phyloP scores from a whole-genome alignment of 2,797 vertebrate genomes.

The Silurus lanzhouensis region DNA sequence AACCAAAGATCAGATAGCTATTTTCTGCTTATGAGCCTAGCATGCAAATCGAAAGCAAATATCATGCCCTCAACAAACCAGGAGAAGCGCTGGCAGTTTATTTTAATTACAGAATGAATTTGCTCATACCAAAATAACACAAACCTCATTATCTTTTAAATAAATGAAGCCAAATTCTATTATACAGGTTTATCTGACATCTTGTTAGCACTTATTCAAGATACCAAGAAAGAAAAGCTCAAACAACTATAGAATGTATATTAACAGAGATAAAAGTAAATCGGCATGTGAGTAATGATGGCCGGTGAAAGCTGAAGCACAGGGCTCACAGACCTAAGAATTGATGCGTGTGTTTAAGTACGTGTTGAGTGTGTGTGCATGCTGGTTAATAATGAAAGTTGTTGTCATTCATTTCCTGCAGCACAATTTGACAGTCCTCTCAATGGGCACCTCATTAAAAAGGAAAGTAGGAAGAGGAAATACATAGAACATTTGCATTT shows the following conservation, averaged over 20 bases:
- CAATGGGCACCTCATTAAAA: slow-evolving; percentile 20
- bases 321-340: not conserved
- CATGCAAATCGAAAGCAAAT: slow-evolving; percentile 19
- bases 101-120: not conserved
- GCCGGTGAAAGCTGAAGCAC: not conserved
- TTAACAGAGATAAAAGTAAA: not conserved
- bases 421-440: slow-evolving; percentile 20
- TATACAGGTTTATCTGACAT: not conserved
- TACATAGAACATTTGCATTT: slow-evolving; percentile 9
- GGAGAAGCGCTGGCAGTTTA: not conserved
- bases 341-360: not conserved
- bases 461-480: not conserved
- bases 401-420: not conserved
- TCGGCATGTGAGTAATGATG: not conserved
- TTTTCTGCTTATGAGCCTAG: not conserved
- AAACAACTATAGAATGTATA: not conserved
- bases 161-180: not conserved
- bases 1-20: not conserved
- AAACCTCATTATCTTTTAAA: slow-evolving; percentile 5
- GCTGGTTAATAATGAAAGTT: not conserved
- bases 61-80: not conserved
- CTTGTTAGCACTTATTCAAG: not conserved
- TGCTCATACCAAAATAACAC: not conserved
- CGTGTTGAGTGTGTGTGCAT: not conserved
- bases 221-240: not conserved